Percentiles rank a stretch among this genome's conserved stretches.
Evolutionary conservation across 2,113 vertebrate genomes (phyloP).

Genomic region (Dasyornis broadbenti): DNA sequence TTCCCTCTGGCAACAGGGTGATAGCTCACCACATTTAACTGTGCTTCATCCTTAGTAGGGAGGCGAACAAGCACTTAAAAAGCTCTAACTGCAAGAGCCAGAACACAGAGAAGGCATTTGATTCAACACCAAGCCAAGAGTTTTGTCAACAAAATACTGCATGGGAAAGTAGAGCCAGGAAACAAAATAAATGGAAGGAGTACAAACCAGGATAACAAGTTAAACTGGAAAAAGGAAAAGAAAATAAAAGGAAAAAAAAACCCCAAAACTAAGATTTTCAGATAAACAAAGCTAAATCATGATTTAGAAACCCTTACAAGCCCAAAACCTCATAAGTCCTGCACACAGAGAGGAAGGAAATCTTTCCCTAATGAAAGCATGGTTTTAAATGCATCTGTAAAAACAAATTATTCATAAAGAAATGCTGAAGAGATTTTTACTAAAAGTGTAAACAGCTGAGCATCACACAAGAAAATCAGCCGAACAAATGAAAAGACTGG

Average conservation of each 20-base stretch:
- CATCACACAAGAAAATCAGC: not conserved
- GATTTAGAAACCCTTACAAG: not conserved
- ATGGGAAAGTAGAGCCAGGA: not conserved
- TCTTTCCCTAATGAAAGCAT: not conserved
- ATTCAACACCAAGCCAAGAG: not conserved
- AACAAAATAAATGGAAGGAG: not conserved
- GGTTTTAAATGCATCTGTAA: not conserved
- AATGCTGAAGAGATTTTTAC: not conserved
- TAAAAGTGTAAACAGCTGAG: not conserved
- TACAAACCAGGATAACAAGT: not conserved
- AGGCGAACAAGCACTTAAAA: not conserved
- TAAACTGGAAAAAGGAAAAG: not conserved
- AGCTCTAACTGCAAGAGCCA: not conserved
- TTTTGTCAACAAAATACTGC: not conserved
- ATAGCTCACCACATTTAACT: not conserved
- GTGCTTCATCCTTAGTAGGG: not conserved
- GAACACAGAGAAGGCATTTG: not conserved
- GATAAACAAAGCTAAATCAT: not conserved
- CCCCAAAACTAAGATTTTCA: not conserved
- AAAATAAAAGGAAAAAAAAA: not conserved
- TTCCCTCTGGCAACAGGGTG: not conserved
- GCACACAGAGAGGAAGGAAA: not conserved
- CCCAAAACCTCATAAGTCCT: not conserved
- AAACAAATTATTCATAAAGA: not conserved
- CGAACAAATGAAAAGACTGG: not conserved